Conservation (phyloP, 2,888 invertebrate genomes). For the Barypeithes pellucidus region DNA sequence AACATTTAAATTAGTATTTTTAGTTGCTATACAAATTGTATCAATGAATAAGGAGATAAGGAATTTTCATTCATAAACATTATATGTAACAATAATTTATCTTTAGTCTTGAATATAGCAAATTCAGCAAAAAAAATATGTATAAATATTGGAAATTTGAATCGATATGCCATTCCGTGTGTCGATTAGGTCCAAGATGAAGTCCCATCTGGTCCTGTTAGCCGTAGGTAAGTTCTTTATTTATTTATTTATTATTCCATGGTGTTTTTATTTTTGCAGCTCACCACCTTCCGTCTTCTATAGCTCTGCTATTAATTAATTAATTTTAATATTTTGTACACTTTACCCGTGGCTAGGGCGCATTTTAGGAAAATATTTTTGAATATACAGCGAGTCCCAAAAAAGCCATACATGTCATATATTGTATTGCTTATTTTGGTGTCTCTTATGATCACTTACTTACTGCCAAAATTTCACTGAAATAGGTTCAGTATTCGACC, state of each 20-base stretch:
- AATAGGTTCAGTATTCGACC: no score
- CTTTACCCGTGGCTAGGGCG: no score
- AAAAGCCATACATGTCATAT: no score
- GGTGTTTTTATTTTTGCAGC: not conserved
- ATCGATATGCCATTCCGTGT: not conserved
- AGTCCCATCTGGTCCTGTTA: slow-evolving; percentile 66
- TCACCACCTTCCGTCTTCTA: no score
- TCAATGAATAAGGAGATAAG: slow-evolving; percentile 1
- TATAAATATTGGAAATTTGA: not conserved
- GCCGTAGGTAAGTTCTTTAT: slow-evolving; percentile 65
- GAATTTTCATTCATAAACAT: slow-evolving; percentile 8
- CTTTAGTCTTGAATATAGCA: slow-evolving; percentile 5
- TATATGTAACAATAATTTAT: slow-evolving; percentile 9
- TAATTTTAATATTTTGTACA: no score
- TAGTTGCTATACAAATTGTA: not conserved
- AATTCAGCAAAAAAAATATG: slow-evolving; percentile 7
- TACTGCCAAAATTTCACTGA: no score
- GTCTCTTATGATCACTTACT: no score
- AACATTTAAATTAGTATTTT: not conserved
- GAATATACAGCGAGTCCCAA: no score
- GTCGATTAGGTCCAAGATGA: slow-evolving; percentile 63
- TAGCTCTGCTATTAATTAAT: no score
- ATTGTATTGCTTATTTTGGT: no score
- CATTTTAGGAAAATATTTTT: no score
- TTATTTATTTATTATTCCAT: slow-evolving; percentile 28